Conservation (phyloP, 2,888 invertebrate species). For the Operophtera brumata region DNA sequence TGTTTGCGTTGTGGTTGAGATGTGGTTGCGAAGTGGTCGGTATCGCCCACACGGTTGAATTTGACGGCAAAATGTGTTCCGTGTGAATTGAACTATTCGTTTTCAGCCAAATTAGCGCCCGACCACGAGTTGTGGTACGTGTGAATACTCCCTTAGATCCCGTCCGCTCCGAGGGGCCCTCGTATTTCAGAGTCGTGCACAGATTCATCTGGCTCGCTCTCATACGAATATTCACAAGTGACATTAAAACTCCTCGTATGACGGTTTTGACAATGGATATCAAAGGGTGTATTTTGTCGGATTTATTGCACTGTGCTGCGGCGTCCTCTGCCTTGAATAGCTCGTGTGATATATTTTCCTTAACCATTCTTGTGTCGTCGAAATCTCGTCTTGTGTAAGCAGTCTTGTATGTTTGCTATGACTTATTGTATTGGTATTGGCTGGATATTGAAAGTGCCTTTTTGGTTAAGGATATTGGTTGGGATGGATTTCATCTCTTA, state of each 20-base stretch:
- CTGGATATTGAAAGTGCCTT: conserved; percentile 38
- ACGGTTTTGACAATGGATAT: conserved; percentile 68
- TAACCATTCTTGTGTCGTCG: conserved; percentile 37
- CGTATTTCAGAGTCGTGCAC: conserved; percentile 75
- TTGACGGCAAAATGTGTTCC: no score
- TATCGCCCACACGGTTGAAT: no score
- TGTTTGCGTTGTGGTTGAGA: no score
- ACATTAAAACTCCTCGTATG: conserved; percentile 70
- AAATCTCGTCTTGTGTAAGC: conserved; percentile 34
- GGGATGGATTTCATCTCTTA: conserved; percentile 34
- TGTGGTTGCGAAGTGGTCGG: no score
- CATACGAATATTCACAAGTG: conserved; percentile 67
- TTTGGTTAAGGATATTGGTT: conserved; percentile 30
- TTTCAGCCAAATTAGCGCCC: no score
- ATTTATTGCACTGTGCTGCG: conserved; percentile 60
- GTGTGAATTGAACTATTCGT: no score
- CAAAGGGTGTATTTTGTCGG: conserved; percentile 59
- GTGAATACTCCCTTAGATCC: no score
- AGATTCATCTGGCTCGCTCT: conserved; percentile 72
- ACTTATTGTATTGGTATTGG: conserved; percentile 43
- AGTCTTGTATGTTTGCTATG: conserved; percentile 37
- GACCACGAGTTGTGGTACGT: no score
- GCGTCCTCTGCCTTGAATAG: conserved; percentile 52
- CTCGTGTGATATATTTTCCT: conserved; percentile 55
- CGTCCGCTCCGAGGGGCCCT: conserved; percentile 58